Evolutionary conservation across 64 coral and sea anemone species (phyloP).

Genomic region (Montipora sp.): DNA sequence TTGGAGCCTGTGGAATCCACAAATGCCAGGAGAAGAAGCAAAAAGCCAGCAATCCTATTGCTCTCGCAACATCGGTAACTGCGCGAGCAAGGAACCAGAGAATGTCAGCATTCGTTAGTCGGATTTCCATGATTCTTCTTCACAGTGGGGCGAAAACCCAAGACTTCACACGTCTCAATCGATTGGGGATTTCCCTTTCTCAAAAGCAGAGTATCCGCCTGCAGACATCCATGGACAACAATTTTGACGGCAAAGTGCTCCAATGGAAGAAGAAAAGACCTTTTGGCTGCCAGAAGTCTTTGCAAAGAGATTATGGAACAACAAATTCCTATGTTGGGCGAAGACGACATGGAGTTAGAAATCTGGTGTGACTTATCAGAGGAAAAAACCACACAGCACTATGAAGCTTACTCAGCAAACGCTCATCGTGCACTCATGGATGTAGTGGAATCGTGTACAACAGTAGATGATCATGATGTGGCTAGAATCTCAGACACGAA

Average conservation of each 20-base stretch:
- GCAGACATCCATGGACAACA: constrained; percentile 3
- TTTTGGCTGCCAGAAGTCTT: constrained; percentile 1
- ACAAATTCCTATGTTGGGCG: background rate
- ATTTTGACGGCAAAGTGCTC: constrained; percentile 7
- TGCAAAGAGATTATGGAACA: constrained; percentile 1
- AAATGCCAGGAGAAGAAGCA: background rate
- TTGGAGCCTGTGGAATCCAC: background rate
- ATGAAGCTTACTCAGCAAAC: too few relatives aligned
- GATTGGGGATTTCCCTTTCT: constrained; percentile 50
- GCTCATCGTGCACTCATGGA: too few relatives aligned
- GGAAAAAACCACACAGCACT: too few relatives aligned
- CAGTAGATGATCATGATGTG: too few relatives aligned
- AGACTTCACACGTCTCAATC: constrained; percentile 14
- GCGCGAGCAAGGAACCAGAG: too few relatives aligned
- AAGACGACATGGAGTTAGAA: constrained; percentile 66
- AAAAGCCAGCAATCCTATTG: constrained; percentile 31
- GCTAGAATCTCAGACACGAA: too few relatives aligned
- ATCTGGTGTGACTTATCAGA: too few relatives aligned
- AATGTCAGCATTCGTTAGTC: constrained; percentile 36
- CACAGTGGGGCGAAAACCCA: constrained; percentile 19
- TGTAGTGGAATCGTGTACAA: too few relatives aligned
- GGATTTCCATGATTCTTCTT: constrained; percentile 41
- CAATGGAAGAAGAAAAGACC: constrained; percentile 26
- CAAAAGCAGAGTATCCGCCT: background rate
- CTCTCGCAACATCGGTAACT: constrained; percentile 44